These are phyloP conservation scores for Agonum fuliginosum DNA, from an alignment of 2,888 invertebrate genomes.

Conservation along the genomic window DNA sequence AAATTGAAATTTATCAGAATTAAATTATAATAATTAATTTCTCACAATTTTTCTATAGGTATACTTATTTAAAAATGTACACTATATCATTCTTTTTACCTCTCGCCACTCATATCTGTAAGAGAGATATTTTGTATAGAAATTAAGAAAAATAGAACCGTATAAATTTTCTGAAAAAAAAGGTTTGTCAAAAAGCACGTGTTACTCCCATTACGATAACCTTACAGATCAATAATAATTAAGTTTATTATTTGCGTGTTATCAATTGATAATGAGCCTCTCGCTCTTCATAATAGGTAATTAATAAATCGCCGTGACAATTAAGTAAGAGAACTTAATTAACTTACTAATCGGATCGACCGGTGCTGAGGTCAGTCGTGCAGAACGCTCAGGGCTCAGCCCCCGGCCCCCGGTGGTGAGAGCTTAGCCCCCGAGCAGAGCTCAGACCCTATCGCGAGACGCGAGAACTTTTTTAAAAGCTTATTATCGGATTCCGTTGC, in stretches of 20 bases:
- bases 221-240: background rate
- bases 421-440: constrained; percentile 46
- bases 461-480: constrained; percentile 73
- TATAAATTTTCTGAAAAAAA: too few species aligned
- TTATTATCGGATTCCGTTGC: constrained; percentile 70
- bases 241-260: background rate
- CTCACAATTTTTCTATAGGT: too few species aligned
- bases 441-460: constrained; percentile 67
- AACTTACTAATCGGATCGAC: constrained; percentile 72
- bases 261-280: background rate
- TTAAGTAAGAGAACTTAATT: constrained; percentile 72
- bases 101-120: too few species aligned
- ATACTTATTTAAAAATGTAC: too few species aligned
- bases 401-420: constrained; percentile 32
- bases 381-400: constrained; percentile 54
- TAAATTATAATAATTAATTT: too few species aligned
- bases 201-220: too few species aligned
- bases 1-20: too few species aligned
- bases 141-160: too few species aligned
- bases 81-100: too few species aligned
- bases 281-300: constrained; percentile 68
- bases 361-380: constrained; percentile 63
- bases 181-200: too few species aligned
- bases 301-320: constrained; percentile 72
- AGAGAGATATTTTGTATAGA: too few species aligned